Evolutionary conservation across 2,888 invertebrate species (phyloP), one percentile per base, ranked within the genome.

Genomic region (Eumerus sabulonum): DNA sequence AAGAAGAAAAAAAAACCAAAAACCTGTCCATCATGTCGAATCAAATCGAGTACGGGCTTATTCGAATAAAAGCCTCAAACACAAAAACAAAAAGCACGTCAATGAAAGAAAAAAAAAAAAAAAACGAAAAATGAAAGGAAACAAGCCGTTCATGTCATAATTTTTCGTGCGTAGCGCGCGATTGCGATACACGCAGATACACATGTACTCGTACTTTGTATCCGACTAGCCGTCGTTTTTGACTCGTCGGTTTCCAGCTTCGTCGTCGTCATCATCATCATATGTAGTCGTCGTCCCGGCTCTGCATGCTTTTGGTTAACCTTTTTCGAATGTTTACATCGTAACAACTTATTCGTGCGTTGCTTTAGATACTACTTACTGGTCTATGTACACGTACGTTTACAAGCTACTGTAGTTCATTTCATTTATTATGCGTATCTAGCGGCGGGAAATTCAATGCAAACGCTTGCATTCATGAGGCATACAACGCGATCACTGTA

Each of bases 81-180:
- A 45, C 53, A 45, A 60, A 70, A 77, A 67, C 60, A 54, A 71
- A 36, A 9, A 76, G 71, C 76, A 64, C 71, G 76, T 76, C 76
- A 71, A 76, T 76, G 71, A 76, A 71, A 60, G 66, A 71, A 66
- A 77, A 67, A 72, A 66, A 77, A 71, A 72, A 72, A 72, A 77
- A 77, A 42, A 54, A 66, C 71, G 72, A 56, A 67, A 66, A 70
- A 51, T 59, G 17, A 36, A 12, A 59, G 62, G 60, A 47, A 50
- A 68, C 57, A 60, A 76, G 42, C 72, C 19, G 54, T 67, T 72
- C 76, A 77, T 77, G 76, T 77, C 62, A 72, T 77, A 77, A 72
- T 62, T 77, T 77, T 77, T 77, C 76, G 76, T 77, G 76, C 76
- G 76, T 77, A 77, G 76, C 76, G 76, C 76, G 57, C 76, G 76